These are phyloP conservation scores for Ostrea edulis DNA, from an alignment of 1,140 invertebrate species.

Conservation along the genomic window DNA sequence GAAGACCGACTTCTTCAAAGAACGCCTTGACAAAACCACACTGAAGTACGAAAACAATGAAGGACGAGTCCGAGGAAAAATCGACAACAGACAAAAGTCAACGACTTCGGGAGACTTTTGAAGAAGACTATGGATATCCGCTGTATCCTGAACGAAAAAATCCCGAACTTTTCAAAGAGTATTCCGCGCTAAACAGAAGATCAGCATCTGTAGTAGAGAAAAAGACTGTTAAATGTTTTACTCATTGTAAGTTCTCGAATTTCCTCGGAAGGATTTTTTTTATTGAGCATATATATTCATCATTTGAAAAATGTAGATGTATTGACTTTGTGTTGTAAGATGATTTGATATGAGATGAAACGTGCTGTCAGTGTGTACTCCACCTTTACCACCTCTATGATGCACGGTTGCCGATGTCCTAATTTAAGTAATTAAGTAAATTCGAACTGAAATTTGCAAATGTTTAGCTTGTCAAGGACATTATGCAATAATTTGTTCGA, in stretches of 20 bases:
- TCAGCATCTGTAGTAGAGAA: constrained; percentile 5
- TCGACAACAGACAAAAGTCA: not conserved
- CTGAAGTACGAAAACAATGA: not conserved
- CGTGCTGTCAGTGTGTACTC: too few species aligned
- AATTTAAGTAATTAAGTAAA: not conserved
- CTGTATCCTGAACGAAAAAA: constrained; percentile 40
- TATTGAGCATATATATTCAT: too few species aligned
- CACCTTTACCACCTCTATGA: too few species aligned
- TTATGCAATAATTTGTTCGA: too few species aligned
- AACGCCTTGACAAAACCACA: not conserved
- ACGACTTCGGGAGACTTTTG: not conserved
- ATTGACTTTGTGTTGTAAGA: too few species aligned
- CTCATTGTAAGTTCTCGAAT: constrained; percentile 11
- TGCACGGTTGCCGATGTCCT: too few species aligned
- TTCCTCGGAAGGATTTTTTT: not conserved
- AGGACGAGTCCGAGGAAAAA: constrained; percentile 33
- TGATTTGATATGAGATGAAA: too few species aligned
- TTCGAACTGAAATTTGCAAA: not conserved
- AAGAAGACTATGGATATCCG: constrained; percentile 39
- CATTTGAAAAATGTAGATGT: too few species aligned
- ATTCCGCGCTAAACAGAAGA: not conserved
- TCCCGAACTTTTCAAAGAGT: constrained; percentile 6
- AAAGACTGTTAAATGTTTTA: constrained; percentile 26
- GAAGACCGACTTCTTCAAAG: not conserved
- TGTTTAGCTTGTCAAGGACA: not conserved